Conservation (phyloP, 2,888 invertebrate species). For the Andrena bucephala region DNA sequence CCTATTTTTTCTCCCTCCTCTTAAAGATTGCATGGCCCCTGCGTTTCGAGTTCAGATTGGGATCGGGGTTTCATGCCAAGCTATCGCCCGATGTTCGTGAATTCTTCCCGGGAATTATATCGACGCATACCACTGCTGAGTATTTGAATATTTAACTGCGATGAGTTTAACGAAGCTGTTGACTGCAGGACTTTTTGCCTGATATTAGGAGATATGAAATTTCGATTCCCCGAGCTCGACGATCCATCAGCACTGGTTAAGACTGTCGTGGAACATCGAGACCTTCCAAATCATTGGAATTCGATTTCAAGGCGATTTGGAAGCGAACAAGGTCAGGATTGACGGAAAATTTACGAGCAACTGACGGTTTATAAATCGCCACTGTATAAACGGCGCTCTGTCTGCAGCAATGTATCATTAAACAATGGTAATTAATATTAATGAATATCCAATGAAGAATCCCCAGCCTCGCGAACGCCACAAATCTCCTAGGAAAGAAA, state of each 20-base stretch:
- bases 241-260: no score
- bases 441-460: conserved; percentile 53
- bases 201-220: no score
- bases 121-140: background rate
- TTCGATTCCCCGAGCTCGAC: no score
- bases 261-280: no score
- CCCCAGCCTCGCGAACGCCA: conserved; percentile 20
- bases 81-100: background rate
- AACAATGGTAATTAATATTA: conserved; percentile 56
- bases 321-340: background rate
- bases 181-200: no score
- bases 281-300: no score
- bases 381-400: conserved; percentile 4
- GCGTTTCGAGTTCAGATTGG: conserved; percentile 1
- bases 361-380: no score
- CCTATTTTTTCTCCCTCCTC: background rate
- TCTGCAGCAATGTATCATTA: background rate
- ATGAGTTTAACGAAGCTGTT: no score
- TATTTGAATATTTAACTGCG: no score
- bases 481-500: conserved; percentile 50
- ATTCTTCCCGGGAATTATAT: background rate
- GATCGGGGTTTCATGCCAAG: background rate
- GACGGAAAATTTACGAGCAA: no score
- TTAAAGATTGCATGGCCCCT: background rate
- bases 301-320: background rate